phyloP scores from a whole-genome alignment of 2,113 vertebrate genomes.

The Thalassarche chlororhynchos region DNA sequence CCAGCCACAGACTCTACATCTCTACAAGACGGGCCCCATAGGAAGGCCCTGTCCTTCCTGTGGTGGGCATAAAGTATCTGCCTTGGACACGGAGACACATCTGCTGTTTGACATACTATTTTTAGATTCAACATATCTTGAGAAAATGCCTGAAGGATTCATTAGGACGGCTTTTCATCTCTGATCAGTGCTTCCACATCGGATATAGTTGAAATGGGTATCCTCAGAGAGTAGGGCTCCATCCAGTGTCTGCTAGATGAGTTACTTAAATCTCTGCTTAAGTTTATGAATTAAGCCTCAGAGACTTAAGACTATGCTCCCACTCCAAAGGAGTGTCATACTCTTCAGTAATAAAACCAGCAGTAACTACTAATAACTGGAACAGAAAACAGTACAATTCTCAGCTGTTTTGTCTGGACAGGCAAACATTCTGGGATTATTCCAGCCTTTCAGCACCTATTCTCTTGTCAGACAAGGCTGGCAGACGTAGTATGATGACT shows the following conservation, averaged over 20 bases:
- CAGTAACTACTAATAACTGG: neutral
- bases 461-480: neutral
- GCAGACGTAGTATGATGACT: rapidly evolving
- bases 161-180: neutral
- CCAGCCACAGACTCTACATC: neutral
- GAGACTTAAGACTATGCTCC: neutral
- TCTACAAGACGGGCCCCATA: neutral
- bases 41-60: neutral
- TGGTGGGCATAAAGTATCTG: neutral
- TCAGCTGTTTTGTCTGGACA: neutral
- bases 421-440: neutral
- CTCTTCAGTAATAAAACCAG: neutral
- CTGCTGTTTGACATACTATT: neutral
- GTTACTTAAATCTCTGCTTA: neutral
- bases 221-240: conserved; percentile 28
- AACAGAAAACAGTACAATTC: no score
- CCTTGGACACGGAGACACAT: neutral
- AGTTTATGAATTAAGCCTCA: neutral
- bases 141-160: neutral
- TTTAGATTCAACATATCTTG: neutral
- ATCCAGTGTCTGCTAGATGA: neutral
- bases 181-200: neutral
- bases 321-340: rapidly evolving
- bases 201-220: rapidly evolving
- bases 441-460: neutral